These are phyloP conservation scores for Erinaceus europaeus DNA, from an alignment of 2,113 vertebrate species.

Conservation along the genomic window DNA sequence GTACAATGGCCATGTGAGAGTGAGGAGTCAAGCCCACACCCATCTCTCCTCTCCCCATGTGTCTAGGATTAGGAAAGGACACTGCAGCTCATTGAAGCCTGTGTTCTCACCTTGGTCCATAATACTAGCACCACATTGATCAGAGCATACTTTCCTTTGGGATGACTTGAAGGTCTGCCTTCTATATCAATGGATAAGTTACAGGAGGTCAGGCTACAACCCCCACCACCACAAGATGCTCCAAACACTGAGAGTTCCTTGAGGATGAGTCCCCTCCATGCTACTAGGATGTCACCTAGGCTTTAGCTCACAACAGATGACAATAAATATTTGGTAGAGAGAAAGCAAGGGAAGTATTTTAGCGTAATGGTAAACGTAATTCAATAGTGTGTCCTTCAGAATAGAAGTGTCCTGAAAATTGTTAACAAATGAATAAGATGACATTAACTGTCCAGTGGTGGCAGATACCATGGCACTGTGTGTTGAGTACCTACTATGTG, in stretches of 20 bases:
- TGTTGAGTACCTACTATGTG: not conserved
- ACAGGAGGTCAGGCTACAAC: not conserved
- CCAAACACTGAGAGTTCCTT: not conserved
- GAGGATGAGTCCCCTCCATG: not conserved
- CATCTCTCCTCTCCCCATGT: accelerated
- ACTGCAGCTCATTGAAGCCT: not conserved
- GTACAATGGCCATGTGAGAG: not conserved
- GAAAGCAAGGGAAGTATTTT: not conserved
- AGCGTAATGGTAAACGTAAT: not conserved
- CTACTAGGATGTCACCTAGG: not conserved
- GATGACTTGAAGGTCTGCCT: not conserved
- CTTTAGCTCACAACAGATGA: not conserved
- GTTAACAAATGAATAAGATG: not conserved
- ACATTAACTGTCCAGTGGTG: not conserved
- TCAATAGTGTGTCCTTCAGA: not conserved
- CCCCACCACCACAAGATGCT: too few relatives aligned
- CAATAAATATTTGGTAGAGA: not conserved
- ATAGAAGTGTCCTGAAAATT: not conserved
- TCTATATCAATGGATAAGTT: not conserved
- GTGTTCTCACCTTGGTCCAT: not conserved
- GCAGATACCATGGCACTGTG: not conserved
- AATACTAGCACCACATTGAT: not conserved
- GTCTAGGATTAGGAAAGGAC: not conserved
- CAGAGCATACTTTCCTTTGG: not conserved
- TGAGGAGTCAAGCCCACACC: not conserved